Conservation (phyloP, 2,797 vertebrate species). For the Squalus acanthias region DNA sequence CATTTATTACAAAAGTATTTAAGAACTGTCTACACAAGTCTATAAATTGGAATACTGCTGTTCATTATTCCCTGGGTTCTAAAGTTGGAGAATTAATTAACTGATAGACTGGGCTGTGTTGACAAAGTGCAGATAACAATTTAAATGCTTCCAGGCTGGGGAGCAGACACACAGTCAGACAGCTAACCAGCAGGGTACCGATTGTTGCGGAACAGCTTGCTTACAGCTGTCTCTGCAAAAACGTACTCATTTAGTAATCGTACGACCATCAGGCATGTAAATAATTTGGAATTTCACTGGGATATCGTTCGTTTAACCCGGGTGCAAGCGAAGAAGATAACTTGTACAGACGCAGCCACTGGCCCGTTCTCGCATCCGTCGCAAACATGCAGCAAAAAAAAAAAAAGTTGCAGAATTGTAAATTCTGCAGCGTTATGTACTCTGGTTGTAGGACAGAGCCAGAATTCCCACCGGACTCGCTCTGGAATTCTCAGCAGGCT, state of each 20-base stretch:
- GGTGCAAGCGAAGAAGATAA: not conserved
- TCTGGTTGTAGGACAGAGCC: not conserved
- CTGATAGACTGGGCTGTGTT: slow-evolving; percentile 15
- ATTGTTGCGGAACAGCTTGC: not conserved
- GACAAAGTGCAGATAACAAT: slow-evolving; percentile 28
- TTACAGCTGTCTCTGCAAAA: not conserved
- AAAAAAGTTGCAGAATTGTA: not conserved
- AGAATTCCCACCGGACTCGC: not conserved
- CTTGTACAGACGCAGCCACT: not conserved
- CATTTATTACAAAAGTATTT: not conserved
- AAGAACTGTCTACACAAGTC: slow-evolving; percentile 1
- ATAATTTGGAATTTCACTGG: not conserved
- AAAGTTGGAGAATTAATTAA: slow-evolving; percentile 25
- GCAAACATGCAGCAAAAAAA: not conserved
- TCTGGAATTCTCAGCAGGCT: not conserved
- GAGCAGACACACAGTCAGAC: not conserved
- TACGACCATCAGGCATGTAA: not conserved
- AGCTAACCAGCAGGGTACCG: not conserved
- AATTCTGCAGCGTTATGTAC: not conserved
- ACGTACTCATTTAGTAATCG: not conserved
- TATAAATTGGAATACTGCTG: slow-evolving; percentile 9
- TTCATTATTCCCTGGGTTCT: slow-evolving; percentile 16
- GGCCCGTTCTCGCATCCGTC: not conserved
- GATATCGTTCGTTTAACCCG: not conserved
- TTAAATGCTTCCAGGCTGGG: not conserved